Conservation (phyloP, 2,113 vertebrate species). For the Planiliza haematocheilus region DNA sequence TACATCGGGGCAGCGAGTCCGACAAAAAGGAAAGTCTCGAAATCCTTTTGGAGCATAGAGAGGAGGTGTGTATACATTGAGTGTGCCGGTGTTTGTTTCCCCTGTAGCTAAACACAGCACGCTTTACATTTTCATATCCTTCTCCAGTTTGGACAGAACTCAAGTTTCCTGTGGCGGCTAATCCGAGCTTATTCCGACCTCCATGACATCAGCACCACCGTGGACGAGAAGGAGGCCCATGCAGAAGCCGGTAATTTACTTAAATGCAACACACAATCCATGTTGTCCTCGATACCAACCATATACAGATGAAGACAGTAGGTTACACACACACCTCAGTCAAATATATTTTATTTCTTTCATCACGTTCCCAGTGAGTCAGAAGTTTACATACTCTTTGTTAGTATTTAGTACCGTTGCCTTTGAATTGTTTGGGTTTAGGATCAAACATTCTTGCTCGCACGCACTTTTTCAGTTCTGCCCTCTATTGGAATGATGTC, state of each 20-base stretch:
- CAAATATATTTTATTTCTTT: too few relatives aligned
- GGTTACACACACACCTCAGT: too few relatives aligned
- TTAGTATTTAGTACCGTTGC: too few relatives aligned
- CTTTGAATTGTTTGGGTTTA: too few relatives aligned
- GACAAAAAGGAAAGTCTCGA: slow-evolving; percentile 87
- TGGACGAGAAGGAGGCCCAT: slow-evolving; percentile 88
- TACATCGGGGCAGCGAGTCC: slow-evolving; percentile 83
- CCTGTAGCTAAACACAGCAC: background rate
- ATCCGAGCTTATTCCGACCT: slow-evolving; percentile 90
- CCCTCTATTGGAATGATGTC: too few relatives aligned
- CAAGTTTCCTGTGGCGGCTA: slow-evolving; percentile 91
- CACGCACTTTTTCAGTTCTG: too few relatives aligned
- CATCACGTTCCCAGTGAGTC: too few relatives aligned
- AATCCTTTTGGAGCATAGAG: slow-evolving; percentile 84
- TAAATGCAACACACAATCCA: background rate
- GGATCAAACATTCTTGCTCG: too few relatives aligned
- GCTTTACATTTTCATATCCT: background rate
- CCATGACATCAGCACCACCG: slow-evolving; percentile 85
- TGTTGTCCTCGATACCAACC: too few relatives aligned
- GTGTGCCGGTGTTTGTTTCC: background rate
- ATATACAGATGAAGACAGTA: too few relatives aligned
- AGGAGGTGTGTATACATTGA: slow-evolving; percentile 82
- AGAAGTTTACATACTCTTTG: too few relatives aligned
- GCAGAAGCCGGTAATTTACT: slow-evolving; percentile 86
- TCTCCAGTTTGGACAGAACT: slow-evolving; percentile 86